phyloP scores from a whole-genome alignment of 2,113 vertebrate genomes.

The Larimichthys crocea region DNA sequence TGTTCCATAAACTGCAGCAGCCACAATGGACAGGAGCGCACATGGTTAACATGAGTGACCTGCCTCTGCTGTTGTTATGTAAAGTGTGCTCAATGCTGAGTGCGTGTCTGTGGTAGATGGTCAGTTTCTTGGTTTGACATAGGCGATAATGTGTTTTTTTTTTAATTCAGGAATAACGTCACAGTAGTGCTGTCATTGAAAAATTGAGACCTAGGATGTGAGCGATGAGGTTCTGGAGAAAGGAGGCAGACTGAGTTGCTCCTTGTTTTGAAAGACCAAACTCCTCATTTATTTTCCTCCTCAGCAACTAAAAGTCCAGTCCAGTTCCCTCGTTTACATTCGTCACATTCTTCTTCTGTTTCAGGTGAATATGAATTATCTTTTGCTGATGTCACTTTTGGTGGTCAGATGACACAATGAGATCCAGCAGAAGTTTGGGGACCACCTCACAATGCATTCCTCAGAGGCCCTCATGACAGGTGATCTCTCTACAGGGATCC shows the following conservation, averaged over 20 bases:
- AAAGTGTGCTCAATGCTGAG: constrained; percentile 27
- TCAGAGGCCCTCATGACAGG: constrained; percentile 55
- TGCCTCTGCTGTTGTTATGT: constrained; percentile 31
- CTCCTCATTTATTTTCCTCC: neutral
- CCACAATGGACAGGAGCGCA: constrained; percentile 34
- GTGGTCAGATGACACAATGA: constrained; percentile 18
- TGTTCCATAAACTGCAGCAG: constrained; percentile 53
- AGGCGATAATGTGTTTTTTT: neutral
- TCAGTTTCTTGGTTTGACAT: constrained; percentile 4
- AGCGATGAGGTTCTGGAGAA: constrained; percentile 20
- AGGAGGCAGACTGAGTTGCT: neutral
- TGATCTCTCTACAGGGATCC: constrained; percentile 53
- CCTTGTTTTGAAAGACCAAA: constrained; percentile 3
- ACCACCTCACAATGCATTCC: constrained; percentile 53
- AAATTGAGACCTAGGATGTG: neutral
- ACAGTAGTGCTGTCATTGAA: neutral
- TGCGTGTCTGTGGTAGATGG: neutral
- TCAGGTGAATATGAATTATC: constrained; percentile 3
- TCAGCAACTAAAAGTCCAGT: neutral
- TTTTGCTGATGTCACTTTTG: constrained; percentile 41
- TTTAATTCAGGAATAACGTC: neutral
- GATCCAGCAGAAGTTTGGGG: constrained; percentile 23
- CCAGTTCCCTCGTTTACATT: constrained; percentile 15
- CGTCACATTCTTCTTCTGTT: neutral
- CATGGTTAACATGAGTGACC: constrained; percentile 26